Conservation (phyloP, 2,113 vertebrate species). For the Raja brachyura region DNA sequence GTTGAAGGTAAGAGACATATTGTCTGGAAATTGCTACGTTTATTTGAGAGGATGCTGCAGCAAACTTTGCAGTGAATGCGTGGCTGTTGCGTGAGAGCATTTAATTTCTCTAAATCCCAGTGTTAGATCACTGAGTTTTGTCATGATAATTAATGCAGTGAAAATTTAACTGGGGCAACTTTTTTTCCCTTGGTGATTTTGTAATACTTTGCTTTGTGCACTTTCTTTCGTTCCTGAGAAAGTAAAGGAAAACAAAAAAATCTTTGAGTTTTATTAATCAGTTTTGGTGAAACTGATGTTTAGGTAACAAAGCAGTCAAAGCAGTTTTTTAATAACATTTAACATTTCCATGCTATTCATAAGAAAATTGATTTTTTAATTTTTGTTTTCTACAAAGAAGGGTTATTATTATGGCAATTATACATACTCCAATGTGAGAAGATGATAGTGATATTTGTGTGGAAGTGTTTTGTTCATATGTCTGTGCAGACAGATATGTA, state of each 20-base stretch:
- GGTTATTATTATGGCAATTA: background rate
- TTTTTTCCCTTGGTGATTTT: background rate
- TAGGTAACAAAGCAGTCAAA: background rate
- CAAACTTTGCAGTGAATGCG: conserved; percentile 8
- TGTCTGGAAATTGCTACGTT: background rate
- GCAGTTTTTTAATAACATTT: background rate
- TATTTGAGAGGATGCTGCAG: background rate
- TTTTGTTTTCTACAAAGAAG: background rate
- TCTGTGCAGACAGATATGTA: background rate
- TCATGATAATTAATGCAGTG: background rate
- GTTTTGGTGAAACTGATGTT: background rate
- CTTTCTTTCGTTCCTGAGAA: background rate
- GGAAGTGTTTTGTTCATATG: background rate
- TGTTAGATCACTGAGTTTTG: background rate
- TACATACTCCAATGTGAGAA: background rate
- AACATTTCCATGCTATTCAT: no score
- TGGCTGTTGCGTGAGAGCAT: background rate
- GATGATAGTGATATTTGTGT: background rate
- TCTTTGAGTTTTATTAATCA: background rate
- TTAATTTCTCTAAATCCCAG: background rate
- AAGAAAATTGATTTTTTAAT: background rate
- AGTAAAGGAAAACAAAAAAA: background rate
- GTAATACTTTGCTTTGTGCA: background rate
- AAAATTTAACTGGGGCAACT: conserved; percentile 29
- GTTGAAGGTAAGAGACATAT: conserved; percentile 77